These are phyloP conservation scores for Unio delphinus DNA, from an alignment of 2,888 invertebrate genomes.

Conservation along the genomic window DNA sequence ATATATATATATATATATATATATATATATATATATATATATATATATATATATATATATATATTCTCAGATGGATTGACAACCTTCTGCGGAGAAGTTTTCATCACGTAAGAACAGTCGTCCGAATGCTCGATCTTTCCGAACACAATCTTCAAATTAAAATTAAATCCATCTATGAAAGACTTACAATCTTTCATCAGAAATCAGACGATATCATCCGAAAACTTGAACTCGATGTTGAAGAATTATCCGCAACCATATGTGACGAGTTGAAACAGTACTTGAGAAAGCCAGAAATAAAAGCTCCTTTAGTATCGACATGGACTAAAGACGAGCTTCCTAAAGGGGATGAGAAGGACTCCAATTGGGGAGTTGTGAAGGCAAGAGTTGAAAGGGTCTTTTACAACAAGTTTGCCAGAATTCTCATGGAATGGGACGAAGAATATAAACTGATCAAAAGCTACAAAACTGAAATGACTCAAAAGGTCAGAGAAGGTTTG, in stretches of 20 bases:
- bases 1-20: too few species aligned
- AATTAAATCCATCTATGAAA: constrained; percentile 25
- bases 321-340: constrained; percentile 41
- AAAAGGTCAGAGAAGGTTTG: constrained; percentile 18
- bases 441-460: constrained; percentile 22
- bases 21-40: too few species aligned
- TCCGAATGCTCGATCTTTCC: constrained; percentile 38
- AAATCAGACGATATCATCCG: constrained; percentile 29
- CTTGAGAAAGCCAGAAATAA: constrained; percentile 20
- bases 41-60: background rate
- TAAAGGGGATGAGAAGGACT: constrained; percentile 11
- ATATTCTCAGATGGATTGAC: constrained; percentile 53
- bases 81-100: constrained; percentile 42
- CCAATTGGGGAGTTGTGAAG: constrained; percentile 33
- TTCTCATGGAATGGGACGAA: constrained; percentile 36
- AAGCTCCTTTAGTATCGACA: constrained; percentile 25
- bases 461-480: constrained; percentile 20
- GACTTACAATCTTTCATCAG: constrained; percentile 31
- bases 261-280: constrained; percentile 23
- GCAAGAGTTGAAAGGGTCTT: constrained; percentile 24
- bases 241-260: constrained; percentile 21
- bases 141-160: constrained; percentile 37
- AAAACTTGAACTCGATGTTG: constrained; percentile 21
- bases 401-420: constrained; percentile 16
- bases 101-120: constrained; percentile 44